Conservation (phyloP, 2,888 invertebrate genomes). For the Leptopilina syphax region DNA sequence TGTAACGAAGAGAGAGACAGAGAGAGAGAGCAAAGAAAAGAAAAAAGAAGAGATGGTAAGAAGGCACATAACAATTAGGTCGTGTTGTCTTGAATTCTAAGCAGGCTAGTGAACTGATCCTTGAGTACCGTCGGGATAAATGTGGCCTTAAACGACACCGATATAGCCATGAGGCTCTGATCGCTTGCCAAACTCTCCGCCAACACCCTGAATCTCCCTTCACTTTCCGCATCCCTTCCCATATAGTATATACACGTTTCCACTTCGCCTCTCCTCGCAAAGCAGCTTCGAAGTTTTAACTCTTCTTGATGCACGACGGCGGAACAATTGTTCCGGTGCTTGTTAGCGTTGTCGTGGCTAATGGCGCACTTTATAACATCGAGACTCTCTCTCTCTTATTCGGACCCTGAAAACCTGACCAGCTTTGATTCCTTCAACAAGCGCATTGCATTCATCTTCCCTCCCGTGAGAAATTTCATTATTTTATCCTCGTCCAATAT, state of each 20-base stretch:
- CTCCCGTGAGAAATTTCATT: neutral
- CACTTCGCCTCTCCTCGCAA: conserved; percentile 43
- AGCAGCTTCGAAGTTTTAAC: conserved; percentile 54
- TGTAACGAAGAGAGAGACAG: conserved; percentile 46
- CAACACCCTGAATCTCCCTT: conserved; percentile 55
- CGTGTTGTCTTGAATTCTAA: conserved; percentile 76
- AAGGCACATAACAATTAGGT: conserved; percentile 75
- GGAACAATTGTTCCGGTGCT: conserved; percentile 73
- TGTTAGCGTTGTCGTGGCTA: conserved; percentile 73
- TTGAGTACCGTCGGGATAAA: conserved; percentile 69
- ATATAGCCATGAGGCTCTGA: conserved; percentile 72
- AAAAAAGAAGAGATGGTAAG: conserved; percentile 53
- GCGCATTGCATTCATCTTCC: conserved; percentile 23
- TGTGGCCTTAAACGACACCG: conserved; percentile 75
- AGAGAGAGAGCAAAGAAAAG: conserved; percentile 54
- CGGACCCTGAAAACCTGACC: conserved; percentile 58
- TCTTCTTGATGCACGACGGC: conserved; percentile 66
- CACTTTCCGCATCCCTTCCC: conserved; percentile 48
- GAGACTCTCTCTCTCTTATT: conserved; percentile 40
- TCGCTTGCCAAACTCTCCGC: conserved; percentile 71
- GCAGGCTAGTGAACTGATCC: conserved; percentile 75
- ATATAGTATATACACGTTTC: conserved; percentile 47
- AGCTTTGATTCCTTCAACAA: conserved; percentile 58
- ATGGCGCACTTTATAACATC: conserved; percentile 73
- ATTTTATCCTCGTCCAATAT: neutral